Conservation (phyloP, 2,113 vertebrate genomes). For the Phylloscopus trochilus region DNA sequence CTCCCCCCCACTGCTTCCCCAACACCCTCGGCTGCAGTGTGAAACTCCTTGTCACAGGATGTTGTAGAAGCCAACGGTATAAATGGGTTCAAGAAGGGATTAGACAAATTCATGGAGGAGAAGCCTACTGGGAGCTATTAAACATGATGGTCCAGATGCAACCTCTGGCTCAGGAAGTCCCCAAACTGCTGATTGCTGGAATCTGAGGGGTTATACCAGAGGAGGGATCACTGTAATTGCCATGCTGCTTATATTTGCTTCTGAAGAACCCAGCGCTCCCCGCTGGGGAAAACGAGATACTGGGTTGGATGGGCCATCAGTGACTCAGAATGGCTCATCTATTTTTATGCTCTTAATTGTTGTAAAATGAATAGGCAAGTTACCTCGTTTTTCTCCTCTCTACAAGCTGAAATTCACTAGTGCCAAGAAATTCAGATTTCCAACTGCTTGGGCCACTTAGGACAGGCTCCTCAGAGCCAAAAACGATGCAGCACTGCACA, state of each 20-base stretch:
- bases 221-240: conserved; percentile 33
- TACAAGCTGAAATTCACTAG: neutral
- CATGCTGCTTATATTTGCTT: neutral
- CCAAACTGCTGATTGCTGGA: conserved; percentile 38
- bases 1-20: neutral
- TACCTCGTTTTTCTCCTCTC: neutral
- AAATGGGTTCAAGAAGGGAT: conserved; percentile 54
- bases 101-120: conserved; percentile 41
- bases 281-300: neutral
- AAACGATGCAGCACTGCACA: fast-evolving
- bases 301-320: neutral
- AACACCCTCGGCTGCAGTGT: neutral
- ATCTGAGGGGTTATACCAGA: conserved; percentile 37
- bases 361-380: neutral
- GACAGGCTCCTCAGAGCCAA: neutral
- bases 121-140: conserved; percentile 37
- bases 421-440: conserved; percentile 12
- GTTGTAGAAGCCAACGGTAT: conserved; percentile 27
- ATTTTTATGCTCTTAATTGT: neutral
- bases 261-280: neutral
- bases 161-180: conserved; percentile 57
- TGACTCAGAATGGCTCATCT: neutral
- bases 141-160: conserved; percentile 47
- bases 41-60: conserved; percentile 48
- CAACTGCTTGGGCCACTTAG: neutral